A percentile compares a stretch with the other conserved stretches of the same genome.
These are phyloP conservation scores for Mus pahari DNA, from an alignment of 2,113 vertebrate species.

Conservation along the genomic window DNA sequence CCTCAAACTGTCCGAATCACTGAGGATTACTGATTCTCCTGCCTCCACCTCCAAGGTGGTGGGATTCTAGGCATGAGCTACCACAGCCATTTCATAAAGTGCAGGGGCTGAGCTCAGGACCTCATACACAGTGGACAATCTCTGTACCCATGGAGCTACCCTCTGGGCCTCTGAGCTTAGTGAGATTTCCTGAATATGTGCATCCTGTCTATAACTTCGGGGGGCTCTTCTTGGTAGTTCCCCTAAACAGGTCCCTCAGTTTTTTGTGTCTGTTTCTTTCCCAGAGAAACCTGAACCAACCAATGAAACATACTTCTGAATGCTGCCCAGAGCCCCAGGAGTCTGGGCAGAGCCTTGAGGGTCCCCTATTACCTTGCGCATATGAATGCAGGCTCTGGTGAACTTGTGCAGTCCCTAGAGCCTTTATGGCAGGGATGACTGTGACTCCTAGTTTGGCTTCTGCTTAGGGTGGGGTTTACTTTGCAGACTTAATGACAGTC, in stretches of 20 bases:
- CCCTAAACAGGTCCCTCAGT: neutral
- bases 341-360: neutral
- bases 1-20: neutral
- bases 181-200: neutral
- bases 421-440: neutral
- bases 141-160: neutral
- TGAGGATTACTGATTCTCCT: neutral
- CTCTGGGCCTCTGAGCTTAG: neutral
- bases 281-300: neutral
- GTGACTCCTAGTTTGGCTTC: slow-evolving; percentile 12
- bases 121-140: neutral
- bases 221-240: neutral
- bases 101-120: neutral
- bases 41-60: neutral
- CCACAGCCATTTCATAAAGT: too few species aligned
- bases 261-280: neutral
- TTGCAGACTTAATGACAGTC: slow-evolving; percentile 43
- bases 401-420: neutral
- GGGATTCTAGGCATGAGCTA: neutral
- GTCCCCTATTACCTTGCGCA: neutral
- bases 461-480: slow-evolving; percentile 39
- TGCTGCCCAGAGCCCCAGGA: neutral
- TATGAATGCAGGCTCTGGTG: neutral
- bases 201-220: neutral
- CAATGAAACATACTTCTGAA: neutral